Percentiles rank a stretch among this genome's conserved stretches.
phyloP scores from a whole-genome alignment of 1,140 invertebrate genomes.

The Sinella curviseta region DNA sequence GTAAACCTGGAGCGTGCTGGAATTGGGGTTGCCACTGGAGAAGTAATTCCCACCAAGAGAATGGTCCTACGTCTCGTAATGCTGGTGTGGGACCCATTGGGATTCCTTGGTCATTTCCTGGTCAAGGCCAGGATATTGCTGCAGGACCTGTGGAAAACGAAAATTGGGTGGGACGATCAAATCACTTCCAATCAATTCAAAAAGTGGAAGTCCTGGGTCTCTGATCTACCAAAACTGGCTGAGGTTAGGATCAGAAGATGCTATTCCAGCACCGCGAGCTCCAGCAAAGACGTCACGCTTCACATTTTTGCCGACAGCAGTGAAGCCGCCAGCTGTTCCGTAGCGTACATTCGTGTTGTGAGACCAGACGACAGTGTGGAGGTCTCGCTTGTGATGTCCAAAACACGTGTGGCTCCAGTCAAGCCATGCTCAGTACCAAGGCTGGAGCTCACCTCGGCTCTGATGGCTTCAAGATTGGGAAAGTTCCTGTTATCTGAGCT shows the following conservation, averaged over 20 bases:
- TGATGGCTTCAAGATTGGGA: conserved; percentile 47
- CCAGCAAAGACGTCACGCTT: conserved; percentile 27
- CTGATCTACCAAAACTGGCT: neutral
- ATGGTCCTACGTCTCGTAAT: conserved; percentile 27
- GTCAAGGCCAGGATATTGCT: conserved; percentile 36
- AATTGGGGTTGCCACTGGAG: neutral
- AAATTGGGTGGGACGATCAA: conserved; percentile 41
- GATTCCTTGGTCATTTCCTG: conserved; percentile 29
- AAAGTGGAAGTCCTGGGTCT: conserved; percentile 27
- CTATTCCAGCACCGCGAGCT: conserved; percentile 15
- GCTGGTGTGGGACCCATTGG: conserved; percentile 49
- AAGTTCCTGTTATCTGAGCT: neutral
- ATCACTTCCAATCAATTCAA: neutral
- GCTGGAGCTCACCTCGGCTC: conserved; percentile 54
- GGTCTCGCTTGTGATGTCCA: conserved; percentile 49
- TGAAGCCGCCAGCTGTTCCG: conserved; percentile 26
- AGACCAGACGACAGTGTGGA: neutral
- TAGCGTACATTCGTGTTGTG: conserved; percentile 27
- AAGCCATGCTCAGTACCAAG: conserved; percentile 53
- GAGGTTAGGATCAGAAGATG: conserved; percentile 30
- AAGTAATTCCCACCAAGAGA: conserved; percentile 27
- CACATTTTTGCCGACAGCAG: conserved; percentile 33
- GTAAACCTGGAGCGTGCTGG: conserved; percentile 4
- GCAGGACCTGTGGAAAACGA: conserved; percentile 36
- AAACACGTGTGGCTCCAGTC: conserved; percentile 51